Evolutionary conservation across 2,113 vertebrate genomes (phyloP), one percentile per base, ranked within the genome.

Genomic region (Aix galericulata): DNA sequence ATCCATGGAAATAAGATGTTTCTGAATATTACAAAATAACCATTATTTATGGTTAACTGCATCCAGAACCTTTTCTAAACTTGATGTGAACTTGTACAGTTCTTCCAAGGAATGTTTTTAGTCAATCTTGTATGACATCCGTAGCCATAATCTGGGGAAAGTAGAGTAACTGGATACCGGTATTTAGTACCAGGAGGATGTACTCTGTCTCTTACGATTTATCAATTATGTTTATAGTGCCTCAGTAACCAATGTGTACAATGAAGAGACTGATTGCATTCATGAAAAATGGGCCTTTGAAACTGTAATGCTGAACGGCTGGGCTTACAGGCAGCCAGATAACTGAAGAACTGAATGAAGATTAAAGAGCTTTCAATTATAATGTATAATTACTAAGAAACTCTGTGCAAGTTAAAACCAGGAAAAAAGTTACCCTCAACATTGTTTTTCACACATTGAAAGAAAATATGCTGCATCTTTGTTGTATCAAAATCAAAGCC

Each of bases 1-100:
- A 88, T 96, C 93, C 80, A 42, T 95, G 93, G 93, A 96, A 96
- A 96, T 95, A 94, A 94, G 94, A 96, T 93, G 94, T 90, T 94
- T 96, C 86, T 92, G 93, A 86, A 90, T 94, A 96, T 94, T 96
- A 94, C 94, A 95, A 96, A 95, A 96, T 96, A 93, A 91, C 93
- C 83, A 95, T 95, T 96, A 95, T 96, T 97, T 95, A 91, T 92
- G 55, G 88, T 91, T 96, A 93, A 88, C 81, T 94, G 78, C 34
- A 69, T 93, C 83, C 95, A 96, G 95, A 95, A 89, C 71, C 83
- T 94, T 94, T 94, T 84, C 90, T 96, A 95, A 97, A 93, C 96
- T 96, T 89, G 69, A 91, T 95, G 73, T 96, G 90, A 97, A 96
- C 95, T 97, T 92, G 73, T 68, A 75, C 62, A 13, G 40, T 79